These are phyloP conservation scores for Cryptus viduatorius DNA, from an alignment of 2,888 invertebrate genomes.

Conservation along the genomic window DNA sequence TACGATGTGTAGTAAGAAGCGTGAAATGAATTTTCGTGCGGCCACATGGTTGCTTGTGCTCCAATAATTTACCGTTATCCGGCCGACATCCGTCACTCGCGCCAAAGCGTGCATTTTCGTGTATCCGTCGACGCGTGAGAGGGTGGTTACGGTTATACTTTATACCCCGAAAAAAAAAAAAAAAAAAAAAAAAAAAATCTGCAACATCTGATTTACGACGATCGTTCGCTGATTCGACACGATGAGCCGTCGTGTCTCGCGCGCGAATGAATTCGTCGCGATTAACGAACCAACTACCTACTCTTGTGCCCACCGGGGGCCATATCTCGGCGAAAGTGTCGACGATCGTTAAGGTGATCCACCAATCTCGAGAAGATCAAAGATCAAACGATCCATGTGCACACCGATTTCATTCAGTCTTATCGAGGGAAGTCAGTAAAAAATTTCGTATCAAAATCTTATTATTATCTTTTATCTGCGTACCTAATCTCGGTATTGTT, in stretches of 20 bases:
- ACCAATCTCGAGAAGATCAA: constrained; percentile 43
- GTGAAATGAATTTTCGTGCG: constrained; percentile 73
- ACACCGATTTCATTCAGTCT: constrained; percentile 54
- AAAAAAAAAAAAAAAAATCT: not conserved
- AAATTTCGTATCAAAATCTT: not conserved
- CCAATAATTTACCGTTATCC: constrained; percentile 75
- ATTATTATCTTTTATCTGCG: constrained; percentile 8
- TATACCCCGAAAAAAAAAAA: not conserved
- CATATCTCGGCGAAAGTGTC: constrained; percentile 58
- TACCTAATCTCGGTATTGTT: not conserved
- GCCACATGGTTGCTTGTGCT: constrained; percentile 60
- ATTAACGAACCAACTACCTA: constrained; percentile 13
- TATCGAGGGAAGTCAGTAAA: not conserved
- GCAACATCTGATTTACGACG: constrained; percentile 53
- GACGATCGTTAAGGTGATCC: constrained; percentile 46
- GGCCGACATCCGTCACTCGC: constrained; percentile 75
- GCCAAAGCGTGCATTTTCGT: not conserved
- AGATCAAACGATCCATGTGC: constrained; percentile 17
- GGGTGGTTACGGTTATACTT: constrained; percentile 21
- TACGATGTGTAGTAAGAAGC: constrained; percentile 58
- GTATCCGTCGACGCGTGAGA: constrained; percentile 10
- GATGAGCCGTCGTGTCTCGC: constrained; percentile 31
- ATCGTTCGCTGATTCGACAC: constrained; percentile 49
- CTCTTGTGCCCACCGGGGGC: not conserved
- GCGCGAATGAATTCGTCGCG: constrained; percentile 42